Base-by-base conservation (phyloP, 2,797 vertebrate genomes). In the Numenius phaeopus region DNA sequence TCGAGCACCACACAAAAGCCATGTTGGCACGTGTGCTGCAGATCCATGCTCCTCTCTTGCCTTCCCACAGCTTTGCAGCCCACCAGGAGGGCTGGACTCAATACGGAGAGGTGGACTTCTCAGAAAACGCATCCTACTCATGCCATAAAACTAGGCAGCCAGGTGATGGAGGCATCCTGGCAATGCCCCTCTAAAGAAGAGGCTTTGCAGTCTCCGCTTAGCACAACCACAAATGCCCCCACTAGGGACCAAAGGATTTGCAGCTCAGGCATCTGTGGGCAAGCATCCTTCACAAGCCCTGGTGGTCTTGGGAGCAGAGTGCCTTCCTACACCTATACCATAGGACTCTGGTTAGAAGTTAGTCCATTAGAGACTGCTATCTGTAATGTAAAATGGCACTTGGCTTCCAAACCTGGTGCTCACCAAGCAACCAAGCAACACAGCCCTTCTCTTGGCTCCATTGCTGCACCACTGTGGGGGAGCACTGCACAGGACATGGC, bases 21-120 rank as follows among this genome's bases (percentile, higher is more conserved):
- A 6, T 0, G 0, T 5, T 79, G 42, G 17, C 46, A 54, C 19
- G 2, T 0, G 1, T 2, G 6, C 7, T 76, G 42, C 40, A 64
- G 11, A 32, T 4, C 39, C 32, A 10, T 15, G 22, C 17, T 87
- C 13, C 24, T 76, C 21, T 58, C 39, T 65, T 49, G 21, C 32
- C 15, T 85, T 54, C 29, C 54, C 26, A 67, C 29, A 69, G 61
- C 40, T 76, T 59, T 2, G 0, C 42, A 57, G 39, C 12, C 5
- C 3, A 3, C 14, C 2, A 0, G 10, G 17, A 2, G 2, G 7
- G 20, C 5, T 52, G 32, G 26, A 62, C 64, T 10, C 24, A 62
- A 19, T 15, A 12, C 0, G 0, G 39, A 39, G n/a, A 11, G 13
- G 9, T 4, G 19, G 40, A 40, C 26, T 46, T n/a, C 54, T 87